Evolutionary conservation across 2,888 invertebrate genomes (phyloP), one percentile per base, ranked within the genome.

Genomic region (Callosobruchus maculatus): DNA sequence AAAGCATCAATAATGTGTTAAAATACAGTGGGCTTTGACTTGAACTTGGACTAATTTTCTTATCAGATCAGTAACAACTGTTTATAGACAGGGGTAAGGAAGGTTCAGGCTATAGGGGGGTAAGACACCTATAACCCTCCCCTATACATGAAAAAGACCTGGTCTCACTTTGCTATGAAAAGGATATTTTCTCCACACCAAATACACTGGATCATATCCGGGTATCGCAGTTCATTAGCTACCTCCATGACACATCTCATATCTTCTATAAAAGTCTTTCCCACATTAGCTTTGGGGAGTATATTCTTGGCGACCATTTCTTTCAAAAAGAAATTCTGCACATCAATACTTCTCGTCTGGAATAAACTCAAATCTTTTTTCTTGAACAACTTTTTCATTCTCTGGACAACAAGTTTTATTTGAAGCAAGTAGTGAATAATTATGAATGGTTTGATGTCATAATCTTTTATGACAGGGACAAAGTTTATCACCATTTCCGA

Each of bases 161-260:
- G n/a, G n/a, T n/a, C n/a, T n/a, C n/a, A n/a, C n/a, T n/a, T n/a
- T n/a, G n/a, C 66, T 67, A 72, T 68, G 70, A 80, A 83, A 84
- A 84, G 84, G 84, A 84, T 84, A 83, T 86, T 84, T 81, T 85
- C 82, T 77, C 83, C 83, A 77, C 86, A 86, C 83, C 83, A 84
- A 49, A 78, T 70, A 74, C 86, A 86, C 22, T 79, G 79, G 20
- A 82, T 78, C 77, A 82, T 79, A n/a, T 81, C 78, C 0, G 85
- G 83, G 77, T 84, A 85, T 73, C 79, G 77, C 31, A 86, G 26
- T 74, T 84, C 82, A 71, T 85, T 84, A 13, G 84, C 83, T 69
- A 81, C 78, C 66, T 76, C 75, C 78, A 85, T 81, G 22, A 85
- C 81, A 22, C 80, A 79, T 70, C 76, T 78, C 3, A 86, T 80